These are phyloP conservation scores for Meganola albula DNA, from an alignment of 2,888 invertebrate genomes.

Conservation along the genomic window DNA sequence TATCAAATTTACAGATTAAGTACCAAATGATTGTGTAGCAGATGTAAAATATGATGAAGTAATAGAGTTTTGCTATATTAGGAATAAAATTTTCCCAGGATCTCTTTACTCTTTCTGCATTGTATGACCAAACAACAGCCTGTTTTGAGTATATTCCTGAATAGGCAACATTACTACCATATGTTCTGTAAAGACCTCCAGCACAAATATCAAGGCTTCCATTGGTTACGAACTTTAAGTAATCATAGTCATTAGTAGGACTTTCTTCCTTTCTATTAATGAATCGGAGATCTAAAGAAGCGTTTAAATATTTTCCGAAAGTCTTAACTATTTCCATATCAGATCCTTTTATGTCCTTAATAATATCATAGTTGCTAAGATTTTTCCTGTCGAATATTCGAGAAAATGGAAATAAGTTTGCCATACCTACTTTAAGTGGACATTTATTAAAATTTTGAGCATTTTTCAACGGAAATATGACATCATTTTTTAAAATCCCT, in stretches of 20 bases:
- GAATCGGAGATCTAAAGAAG: slow-evolving; percentile 39
- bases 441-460: slow-evolving; percentile 45
- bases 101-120: slow-evolving; percentile 37
- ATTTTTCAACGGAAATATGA: slow-evolving; percentile 38
- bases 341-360: slow-evolving; percentile 37
- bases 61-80: slow-evolving; percentile 43
- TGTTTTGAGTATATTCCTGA: slow-evolving; percentile 53
- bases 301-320: slow-evolving; percentile 45
- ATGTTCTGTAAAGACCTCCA: slow-evolving; percentile 53
- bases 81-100: slow-evolving; percentile 46
- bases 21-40: slow-evolving; percentile 42
- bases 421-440: slow-evolving; percentile 46
- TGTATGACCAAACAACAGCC: slow-evolving; percentile 48
- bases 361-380: slow-evolving; percentile 36
- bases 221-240: slow-evolving; percentile 41
- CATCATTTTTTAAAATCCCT: slow-evolving; percentile 24
- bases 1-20: slow-evolving; percentile 38
- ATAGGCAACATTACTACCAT: slow-evolving; percentile 49
- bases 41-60: slow-evolving; percentile 50
- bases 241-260: slow-evolving; percentile 27
- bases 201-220: slow-evolving; percentile 51
- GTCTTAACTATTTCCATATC: slow-evolving; percentile 56
- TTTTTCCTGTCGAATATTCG: slow-evolving; percentile 30
- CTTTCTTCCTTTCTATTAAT: slow-evolving; percentile 37
- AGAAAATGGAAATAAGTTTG: slow-evolving; percentile 43